Base-by-base conservation (phyloP, 2,888 invertebrate genomes). In the Acronicta psi region DNA sequence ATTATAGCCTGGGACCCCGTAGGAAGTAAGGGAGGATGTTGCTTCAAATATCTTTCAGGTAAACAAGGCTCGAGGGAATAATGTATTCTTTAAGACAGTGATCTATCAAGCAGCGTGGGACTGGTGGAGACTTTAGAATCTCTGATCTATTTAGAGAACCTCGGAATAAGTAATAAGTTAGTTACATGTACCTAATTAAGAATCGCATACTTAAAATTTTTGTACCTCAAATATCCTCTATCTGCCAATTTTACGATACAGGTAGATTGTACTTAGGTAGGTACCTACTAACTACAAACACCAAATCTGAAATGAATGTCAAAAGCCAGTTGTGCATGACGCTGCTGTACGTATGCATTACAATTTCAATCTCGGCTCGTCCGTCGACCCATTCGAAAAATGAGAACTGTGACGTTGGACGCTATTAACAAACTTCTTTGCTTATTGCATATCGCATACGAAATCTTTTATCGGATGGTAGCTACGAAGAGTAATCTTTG, bases 311-410 rank as follows among this genome's bases (percentile, higher is more conserved):
- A 69, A 62, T 68, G 55, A 69, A 75, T 46, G 65, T 53, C 64
- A 66, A 74, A 69, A 73, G 63, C 71, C 84, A 79, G 67, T 79
- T 71, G 76, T 77, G 82, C 83, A 77, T 82, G 77, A 77, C 59
- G 60, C 52, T 41, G 60, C 52, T 41, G 59, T 58, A 59, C 45
- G 42, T 51, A 66, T 63, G 59, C 77, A 84, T 83, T 82, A 76
- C 80, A 80, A 81, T 85, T 86, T 82, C 80, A 88, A 90, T 89
- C 87, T 81, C 83, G 73, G 76, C 73, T 70, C 77, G 80, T 73
- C 75, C 78, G 76, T 80, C 74, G 78, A 73, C 64, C 75, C 79
- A 73, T 78, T 81, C 78, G 82, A 87, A 87, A 90, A 86, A 85
- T 83, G 84, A 88, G 86, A 84, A 82, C 80, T 80, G 76, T 80